Percentiles rank a stretch among this genome's conserved stretches.
phyloP scores from a whole-genome alignment of 1,140 invertebrate species.

The Calliopsis andreniformis region DNA sequence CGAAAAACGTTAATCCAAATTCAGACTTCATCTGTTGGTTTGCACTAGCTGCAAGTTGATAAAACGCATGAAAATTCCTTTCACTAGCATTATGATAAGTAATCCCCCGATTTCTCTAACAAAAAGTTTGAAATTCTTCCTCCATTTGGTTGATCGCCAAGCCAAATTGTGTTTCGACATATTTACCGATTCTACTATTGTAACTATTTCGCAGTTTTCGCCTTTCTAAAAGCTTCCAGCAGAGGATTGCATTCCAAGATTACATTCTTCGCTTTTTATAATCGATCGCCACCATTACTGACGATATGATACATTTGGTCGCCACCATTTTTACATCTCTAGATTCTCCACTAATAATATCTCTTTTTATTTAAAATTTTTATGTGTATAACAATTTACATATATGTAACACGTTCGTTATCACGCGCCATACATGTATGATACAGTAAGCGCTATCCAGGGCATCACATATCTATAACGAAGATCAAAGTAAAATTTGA shows the following conservation, averaged over 20 bases:
- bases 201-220: conserved; percentile 93
- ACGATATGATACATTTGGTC: conserved; percentile 90
- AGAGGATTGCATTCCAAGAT: conserved; percentile 99
- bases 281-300: conserved; percentile 86
- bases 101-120: conserved; percentile 89
- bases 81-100: conserved; percentile 85
- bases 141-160: conserved; percentile 88
- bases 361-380: no score
- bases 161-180: conserved; percentile 91
- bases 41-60: conserved; percentile 87
- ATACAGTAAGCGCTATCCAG: no score
- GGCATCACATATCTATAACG: no score
- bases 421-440: no score
- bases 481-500: no score
- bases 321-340: conserved; percentile 92
- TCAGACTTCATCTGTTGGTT: conserved; percentile 84
- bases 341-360: conserved; percentile 89
- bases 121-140: conserved; percentile 91
- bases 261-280: conserved; percentile 89
- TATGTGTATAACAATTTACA: no score
- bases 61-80: conserved; percentile 91
- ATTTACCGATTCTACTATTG: conserved; percentile 92
- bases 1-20: conserved; percentile 84
- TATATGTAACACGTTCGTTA: no score
- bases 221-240: conserved; percentile 94